phyloP scores from a whole-genome alignment of 2,797 vertebrate species.

The Australoheros facetus region DNA sequence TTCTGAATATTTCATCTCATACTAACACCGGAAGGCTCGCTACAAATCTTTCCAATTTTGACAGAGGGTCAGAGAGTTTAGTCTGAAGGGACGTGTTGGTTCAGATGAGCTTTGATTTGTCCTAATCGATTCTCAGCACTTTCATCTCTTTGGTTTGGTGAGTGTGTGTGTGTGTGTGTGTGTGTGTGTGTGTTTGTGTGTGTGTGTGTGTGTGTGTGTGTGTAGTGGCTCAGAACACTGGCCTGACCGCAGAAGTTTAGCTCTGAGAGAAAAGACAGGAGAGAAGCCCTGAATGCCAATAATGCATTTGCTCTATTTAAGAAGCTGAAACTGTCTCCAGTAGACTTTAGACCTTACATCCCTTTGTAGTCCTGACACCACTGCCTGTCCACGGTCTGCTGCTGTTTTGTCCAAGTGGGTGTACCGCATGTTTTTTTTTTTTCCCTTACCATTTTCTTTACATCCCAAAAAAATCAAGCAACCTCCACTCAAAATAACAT shows the following conservation, averaged over 20 bases:
- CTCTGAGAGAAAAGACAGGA: slow-evolving; percentile 59
- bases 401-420: slow-evolving; percentile 21
- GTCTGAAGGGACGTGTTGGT: slow-evolving; percentile 71
- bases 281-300: slow-evolving; percentile 67
- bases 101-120: slow-evolving; percentile 78
- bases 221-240: slow-evolving; percentile 46
- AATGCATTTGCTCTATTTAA: slow-evolving; percentile 53
- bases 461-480: slow-evolving; percentile 3
- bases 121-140: slow-evolving; percentile 73
- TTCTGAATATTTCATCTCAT: slow-evolving; percentile 73
- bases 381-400: slow-evolving; percentile 20
- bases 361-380: slow-evolving; percentile 50
- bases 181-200: slow-evolving; percentile 9
- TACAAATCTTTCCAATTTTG: slow-evolving; percentile 76
- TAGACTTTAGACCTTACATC: slow-evolving; percentile 40
- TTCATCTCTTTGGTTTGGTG: slow-evolving; percentile 67
- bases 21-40: slow-evolving; percentile 68
- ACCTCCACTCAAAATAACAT: neutral
- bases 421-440: neutral
- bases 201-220: slow-evolving; percentile 19
- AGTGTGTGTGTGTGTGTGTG: slow-evolving; percentile 16
- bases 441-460: neutral
- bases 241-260: slow-evolving; percentile 60
- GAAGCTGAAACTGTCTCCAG: slow-evolving; percentile 53
- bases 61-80: slow-evolving; percentile 68